Conservation (phyloP, 2,888 invertebrate genomes). For the Tetheella fluctuosa region DNA sequence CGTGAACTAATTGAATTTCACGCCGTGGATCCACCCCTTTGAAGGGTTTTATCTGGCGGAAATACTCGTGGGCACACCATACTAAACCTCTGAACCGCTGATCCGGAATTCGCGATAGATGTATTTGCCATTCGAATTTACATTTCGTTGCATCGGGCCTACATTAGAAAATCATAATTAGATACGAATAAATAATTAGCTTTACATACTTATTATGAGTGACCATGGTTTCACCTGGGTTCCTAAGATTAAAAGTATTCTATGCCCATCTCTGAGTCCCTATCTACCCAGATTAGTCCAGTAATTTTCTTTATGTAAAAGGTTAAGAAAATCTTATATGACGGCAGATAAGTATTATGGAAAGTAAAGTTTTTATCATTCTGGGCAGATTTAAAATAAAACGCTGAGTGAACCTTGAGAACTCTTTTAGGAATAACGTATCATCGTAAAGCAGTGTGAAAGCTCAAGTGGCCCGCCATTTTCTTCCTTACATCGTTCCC, state of each 20-base stretch:
- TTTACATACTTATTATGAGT: too few relatives aligned
- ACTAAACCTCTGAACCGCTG: constrained; percentile 55
- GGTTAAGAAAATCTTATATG: too few relatives aligned
- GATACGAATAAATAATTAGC: too few relatives aligned
- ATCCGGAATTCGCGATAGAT: constrained; percentile 45
- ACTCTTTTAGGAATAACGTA: constrained; percentile 47
- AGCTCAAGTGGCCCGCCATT: constrained; percentile 53
- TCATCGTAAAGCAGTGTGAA: constrained; percentile 47
- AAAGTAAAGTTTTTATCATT: background rate
- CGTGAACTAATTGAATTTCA: constrained; percentile 68
- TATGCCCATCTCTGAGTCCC: background rate
- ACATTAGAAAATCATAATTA: background rate
- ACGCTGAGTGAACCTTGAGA: constrained; percentile 31
- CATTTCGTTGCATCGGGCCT: constrained; percentile 23
- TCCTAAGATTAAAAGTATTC: background rate
- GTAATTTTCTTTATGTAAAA: too few relatives aligned
- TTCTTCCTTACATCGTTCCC: constrained; percentile 47
- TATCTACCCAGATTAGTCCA: background rate
- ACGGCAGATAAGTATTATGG: background rate
- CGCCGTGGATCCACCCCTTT: constrained; percentile 58
- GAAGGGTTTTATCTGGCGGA: constrained; percentile 61
- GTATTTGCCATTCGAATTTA: constrained; percentile 30
- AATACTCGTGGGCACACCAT: constrained; percentile 45
- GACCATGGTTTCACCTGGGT: too few relatives aligned
- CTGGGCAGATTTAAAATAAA: constrained; percentile 29